Percentiles rank a stretch among this genome's conserved stretches.
phyloP scores from a whole-genome alignment of 2,888 invertebrate species.

The Lithodes maja region DNA sequence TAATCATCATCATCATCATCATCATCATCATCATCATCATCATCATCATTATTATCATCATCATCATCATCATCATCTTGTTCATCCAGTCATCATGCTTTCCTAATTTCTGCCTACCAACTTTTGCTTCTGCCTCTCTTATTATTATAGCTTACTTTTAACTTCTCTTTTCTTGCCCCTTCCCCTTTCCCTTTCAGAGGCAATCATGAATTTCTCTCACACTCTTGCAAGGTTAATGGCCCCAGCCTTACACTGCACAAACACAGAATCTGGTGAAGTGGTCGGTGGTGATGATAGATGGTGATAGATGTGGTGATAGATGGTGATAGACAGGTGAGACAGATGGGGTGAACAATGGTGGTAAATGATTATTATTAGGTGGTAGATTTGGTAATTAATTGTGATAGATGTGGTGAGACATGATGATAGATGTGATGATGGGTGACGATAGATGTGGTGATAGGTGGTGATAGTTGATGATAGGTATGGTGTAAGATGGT shows the following conservation, averaged over 20 bases:
- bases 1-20: background rate
- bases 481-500: background rate
- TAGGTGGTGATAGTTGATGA: no score
- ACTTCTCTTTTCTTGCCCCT: background rate
- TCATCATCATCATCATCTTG: background rate
- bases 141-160: background rate
- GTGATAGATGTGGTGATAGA: background rate
- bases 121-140: background rate
- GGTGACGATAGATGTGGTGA: no score
- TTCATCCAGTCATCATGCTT: background rate
- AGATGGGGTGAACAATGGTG: background rate
- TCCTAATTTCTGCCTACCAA: background rate
- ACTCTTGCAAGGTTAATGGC: background rate
- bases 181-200: background rate
- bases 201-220: background rate
- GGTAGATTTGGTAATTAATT: background rate
- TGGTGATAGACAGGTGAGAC: background rate
- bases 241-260: background rate
- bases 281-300: background rate
- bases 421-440: background rate
- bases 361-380: background rate
- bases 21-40: conserved; percentile 8
- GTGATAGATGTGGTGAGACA: no score
- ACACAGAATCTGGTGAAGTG: background rate
- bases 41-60: background rate